Base-by-base conservation (phyloP, 2,888 invertebrate genomes). In the Capitulum mitella region DNA sequence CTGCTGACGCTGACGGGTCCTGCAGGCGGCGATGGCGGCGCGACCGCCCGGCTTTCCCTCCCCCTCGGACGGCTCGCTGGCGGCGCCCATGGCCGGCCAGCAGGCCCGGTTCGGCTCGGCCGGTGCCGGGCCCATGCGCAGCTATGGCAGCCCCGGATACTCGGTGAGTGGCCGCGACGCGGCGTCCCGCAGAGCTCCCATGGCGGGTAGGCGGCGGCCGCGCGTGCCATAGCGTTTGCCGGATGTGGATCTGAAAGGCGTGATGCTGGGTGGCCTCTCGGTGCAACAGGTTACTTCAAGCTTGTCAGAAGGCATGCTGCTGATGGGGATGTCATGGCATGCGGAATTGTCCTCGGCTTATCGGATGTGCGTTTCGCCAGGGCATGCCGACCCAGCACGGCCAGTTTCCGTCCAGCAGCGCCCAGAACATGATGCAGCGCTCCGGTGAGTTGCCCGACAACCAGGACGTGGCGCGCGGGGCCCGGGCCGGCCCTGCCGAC, bases 361-460 rank as follows among this genome's bases (percentile, higher is more conserved):
- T 43, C 43, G 12, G 43, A 12, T 43, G 12, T 12, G 12, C 12
- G 6, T 43, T 43, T 43, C 12, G 5, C 12, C 74, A 74, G 74
- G 43, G 74, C 10, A 74, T 74, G 43, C 74, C 74, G 26, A 6
- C 74, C 14, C 74, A 74, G 43, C 74, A 74, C 43, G 76, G 76
- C 14, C 76, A 76, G 76, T 76, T 29, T 22, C 46, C 76, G 5
- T 76, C 76, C 29, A 76, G 76, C 46, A 43, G 29, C 43, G 29
- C 46, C 3, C 76, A 76, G 46, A 76, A 76, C 32, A 76, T 76
- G 76, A 76, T 76, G 43, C 76, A 76, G 43, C 43, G 76, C 12
- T 76, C 76, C 0, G 76, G 76, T 76, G 75, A 26, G 75, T 40
- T n/a, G n/a, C n/a, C n/a, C n/a, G n/a, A n/a, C n/a, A n/a, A n/a